Conservation (phyloP, 2,888 invertebrate species). For the Latheticus oryzae region DNA sequence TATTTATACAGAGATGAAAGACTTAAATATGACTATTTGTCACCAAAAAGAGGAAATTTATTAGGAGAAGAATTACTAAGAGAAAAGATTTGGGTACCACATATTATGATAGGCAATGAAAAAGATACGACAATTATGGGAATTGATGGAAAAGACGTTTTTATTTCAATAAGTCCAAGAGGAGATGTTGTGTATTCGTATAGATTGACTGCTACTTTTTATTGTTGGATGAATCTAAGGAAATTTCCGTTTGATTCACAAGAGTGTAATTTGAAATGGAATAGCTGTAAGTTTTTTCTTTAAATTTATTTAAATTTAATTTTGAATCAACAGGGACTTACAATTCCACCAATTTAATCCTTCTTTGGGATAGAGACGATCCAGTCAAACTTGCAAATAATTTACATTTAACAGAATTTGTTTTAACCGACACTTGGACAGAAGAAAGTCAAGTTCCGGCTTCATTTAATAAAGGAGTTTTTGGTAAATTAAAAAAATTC, state of each 20-base stretch:
- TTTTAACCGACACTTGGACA: slow-evolving; percentile 77
- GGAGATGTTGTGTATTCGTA: slow-evolving; percentile 85
- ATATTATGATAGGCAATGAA: slow-evolving; percentile 84
- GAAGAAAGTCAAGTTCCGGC: slow-evolving; percentile 79
- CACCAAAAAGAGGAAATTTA: slow-evolving; percentile 76
- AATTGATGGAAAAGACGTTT: slow-evolving; percentile 80
- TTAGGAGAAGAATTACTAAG: slow-evolving; percentile 78
- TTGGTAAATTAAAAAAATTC: slow-evolving; percentile 67
- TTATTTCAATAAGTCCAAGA: slow-evolving; percentile 82
- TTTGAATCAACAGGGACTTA: too few species aligned
- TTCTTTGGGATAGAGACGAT: slow-evolving; percentile 80
- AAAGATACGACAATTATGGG: slow-evolving; percentile 81
- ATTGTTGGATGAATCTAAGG: slow-evolving; percentile 87
- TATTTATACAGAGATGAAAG: slow-evolving; percentile 81
- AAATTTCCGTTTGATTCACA: slow-evolving; percentile 92
- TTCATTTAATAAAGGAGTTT: slow-evolving; percentile 74
- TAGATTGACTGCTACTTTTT: slow-evolving; percentile 82
- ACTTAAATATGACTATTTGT: slow-evolving; percentile 75
- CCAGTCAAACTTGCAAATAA: slow-evolving; percentile 83
- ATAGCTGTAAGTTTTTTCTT: slow-evolving; percentile 56
- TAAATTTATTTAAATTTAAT: too few species aligned
- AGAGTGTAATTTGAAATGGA: slow-evolving; percentile 75
- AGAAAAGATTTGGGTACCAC: slow-evolving; percentile 84
- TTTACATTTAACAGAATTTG: slow-evolving; percentile 84
- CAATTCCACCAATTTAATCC: slow-evolving; percentile 78